Conservation (phyloP, 1,140 invertebrate genomes). For the Palaemon carinicauda region DNA sequence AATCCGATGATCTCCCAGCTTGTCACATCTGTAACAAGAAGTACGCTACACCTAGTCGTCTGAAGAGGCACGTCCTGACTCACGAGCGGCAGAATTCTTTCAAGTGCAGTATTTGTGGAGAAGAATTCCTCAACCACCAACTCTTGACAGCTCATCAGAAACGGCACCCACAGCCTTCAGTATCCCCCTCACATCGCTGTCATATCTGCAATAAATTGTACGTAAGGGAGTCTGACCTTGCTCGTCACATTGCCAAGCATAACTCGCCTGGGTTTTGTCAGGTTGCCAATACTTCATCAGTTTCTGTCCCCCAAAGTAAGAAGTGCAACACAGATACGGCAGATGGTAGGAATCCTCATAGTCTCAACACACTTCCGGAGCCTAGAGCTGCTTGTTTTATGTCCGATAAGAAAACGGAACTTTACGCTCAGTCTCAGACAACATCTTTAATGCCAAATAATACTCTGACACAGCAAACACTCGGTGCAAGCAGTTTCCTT, state of each 20-base stretch:
- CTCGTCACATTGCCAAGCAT: constrained; percentile 31
- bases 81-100: constrained; percentile 33
- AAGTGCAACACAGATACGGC: neutral
- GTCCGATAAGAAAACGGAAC: no score
- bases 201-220: constrained; percentile 33
- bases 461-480: no score
- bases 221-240: constrained; percentile 18
- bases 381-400: no score
- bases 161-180: neutral
- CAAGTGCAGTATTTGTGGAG: constrained; percentile 34
- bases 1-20: constrained; percentile 13
- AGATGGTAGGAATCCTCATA: neutral
- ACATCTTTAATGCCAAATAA: no score
- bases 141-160: constrained; percentile 32
- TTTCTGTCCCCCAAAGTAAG: neutral
- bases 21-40: constrained; percentile 44
- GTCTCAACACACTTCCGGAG: no score
- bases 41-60: constrained; percentile 36
- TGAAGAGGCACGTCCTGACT: constrained; percentile 40
- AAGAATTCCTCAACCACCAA: constrained; percentile 42
- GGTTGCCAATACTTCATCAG: neutral
- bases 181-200: neutral
- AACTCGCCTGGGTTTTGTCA: neutral
- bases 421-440: no score
- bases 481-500: no score